Base-by-base conservation (phyloP, 1,140 invertebrate genomes). In the Caligus rogercresseyi region DNA sequence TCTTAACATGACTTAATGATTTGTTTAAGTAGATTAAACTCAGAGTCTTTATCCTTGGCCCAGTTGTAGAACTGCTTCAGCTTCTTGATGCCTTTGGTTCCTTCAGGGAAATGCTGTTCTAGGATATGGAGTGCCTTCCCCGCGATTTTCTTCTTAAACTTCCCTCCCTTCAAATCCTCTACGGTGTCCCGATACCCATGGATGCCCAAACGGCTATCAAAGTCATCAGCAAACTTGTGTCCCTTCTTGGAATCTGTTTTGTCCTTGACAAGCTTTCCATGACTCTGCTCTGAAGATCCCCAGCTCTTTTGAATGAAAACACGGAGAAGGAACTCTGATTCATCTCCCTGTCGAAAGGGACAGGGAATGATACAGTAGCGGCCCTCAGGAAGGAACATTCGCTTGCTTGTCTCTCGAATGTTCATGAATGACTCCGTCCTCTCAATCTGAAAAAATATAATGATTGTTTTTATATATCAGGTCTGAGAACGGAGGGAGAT, bases 311-410 rank as follows among this genome's bases (percentile, higher is more conserved):
- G 20, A 2, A 78, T 76, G 67, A 77, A 82, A 14, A 83, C 68
- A 66, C 81, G 70, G n/a, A 83, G 66, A 58, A 82, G 67, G 70
- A 80, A 82, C 55, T 78, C 72, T 3, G 74, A 76, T 54, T 78
- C 76, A 63, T 79, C 71, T 24, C 78, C 73, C 4, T 79, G 75
- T 21, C 78, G 70, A 70, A 78, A 82, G 3, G 80, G 80, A 23
- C 77, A 78, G 14, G 82, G 82, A 19, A 83, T 73, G 25, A 84
- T 70, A 16, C 82, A 72, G 70, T 83, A 82, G 16, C 74, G 70
- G 16, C 82, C 82, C 25, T 73, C 72, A 4, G 71, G 65, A 4
- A 82, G 66, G 18, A 60, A 16, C 57, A 60, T 60, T 25, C 57
- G 26, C 19, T 60, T 60, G 26, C 57, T 60, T 3, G 43, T 18